Percentiles rank a stretch among this genome's conserved stretches.
phyloP scores from a whole-genome alignment of 1,140 invertebrate genomes.

The Monochamus saltuarius region DNA sequence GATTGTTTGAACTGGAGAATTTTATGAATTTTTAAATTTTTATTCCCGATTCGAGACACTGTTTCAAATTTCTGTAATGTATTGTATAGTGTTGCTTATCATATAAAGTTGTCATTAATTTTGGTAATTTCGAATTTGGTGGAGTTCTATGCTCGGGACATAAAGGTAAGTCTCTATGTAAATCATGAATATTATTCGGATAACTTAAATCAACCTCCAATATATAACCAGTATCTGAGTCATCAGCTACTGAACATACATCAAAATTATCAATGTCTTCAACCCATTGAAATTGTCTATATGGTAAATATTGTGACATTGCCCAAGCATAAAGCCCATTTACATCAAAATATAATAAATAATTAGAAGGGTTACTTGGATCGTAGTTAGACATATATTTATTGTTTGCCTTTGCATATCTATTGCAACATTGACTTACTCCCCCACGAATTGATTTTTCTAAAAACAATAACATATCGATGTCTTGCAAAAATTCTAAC shows the following conservation, averaged over 20 bases:
- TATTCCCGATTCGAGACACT: not conserved
- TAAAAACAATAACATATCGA: too few relatives aligned
- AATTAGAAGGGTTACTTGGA: not conserved
- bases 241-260: not conserved
- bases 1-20: slow-evolving; percentile 49
- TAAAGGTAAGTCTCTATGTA: slow-evolving; percentile 36
- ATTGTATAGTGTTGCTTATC: slow-evolving; percentile 46
- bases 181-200: not conserved
- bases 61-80: slow-evolving; percentile 41
- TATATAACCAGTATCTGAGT: slow-evolving; percentile 2
- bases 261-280: not conserved
- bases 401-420: slow-evolving; percentile 12
- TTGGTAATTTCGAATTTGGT: slow-evolving; percentile 39
- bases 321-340: slow-evolving; percentile 2
- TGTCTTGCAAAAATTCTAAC: too few relatives aligned
- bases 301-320: slow-evolving; percentile 5
- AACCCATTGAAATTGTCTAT: not conserved
- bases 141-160: slow-evolving; percentile 41
- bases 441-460: not conserved
- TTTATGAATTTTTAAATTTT: not conserved
- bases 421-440: slow-evolving; percentile 2
- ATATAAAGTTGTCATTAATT: slow-evolving; percentile 46
- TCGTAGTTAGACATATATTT: slow-evolving; percentile 10
- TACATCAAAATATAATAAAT: not conserved
- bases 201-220: slow-evolving; percentile 4